Conservation (phyloP, 1,140 invertebrate species). For the Callitettix versicolor region DNA sequence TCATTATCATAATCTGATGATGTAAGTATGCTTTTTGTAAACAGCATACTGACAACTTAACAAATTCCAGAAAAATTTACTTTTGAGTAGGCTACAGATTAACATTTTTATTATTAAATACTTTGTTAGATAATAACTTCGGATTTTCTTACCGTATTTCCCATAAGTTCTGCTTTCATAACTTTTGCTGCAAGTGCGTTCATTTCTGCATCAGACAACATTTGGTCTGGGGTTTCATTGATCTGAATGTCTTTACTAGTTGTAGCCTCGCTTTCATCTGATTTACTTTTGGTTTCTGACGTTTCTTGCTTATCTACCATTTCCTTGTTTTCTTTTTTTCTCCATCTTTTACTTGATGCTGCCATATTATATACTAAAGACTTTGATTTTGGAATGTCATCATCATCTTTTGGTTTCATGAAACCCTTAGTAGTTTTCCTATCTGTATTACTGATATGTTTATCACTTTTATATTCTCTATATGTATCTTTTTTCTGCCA, state of each 20-base stretch:
- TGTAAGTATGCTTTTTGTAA: no score
- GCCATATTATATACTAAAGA: not conserved
- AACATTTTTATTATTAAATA: no score
- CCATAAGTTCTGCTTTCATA: slow-evolving; percentile 83
- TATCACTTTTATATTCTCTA: slow-evolving; percentile 4
- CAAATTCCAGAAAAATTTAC: no score
- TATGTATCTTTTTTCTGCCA: not conserved
- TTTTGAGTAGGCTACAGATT: no score
- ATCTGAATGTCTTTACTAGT: slow-evolving; percentile 9
- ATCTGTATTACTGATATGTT: not conserved
- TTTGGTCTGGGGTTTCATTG: slow-evolving; percentile 21
- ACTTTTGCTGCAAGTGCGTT: slow-evolving; percentile 75
- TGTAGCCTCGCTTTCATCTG: not conserved
- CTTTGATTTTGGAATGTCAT: not conserved
- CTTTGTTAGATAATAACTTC: no score
- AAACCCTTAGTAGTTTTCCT: slow-evolving; percentile 1
- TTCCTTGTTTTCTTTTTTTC: not conserved
- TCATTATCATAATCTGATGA: no score
- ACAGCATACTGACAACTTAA: no score
- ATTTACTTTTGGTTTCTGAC: slow-evolving; percentile 7
- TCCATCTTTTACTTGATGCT: not conserved
- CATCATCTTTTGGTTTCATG: not conserved
- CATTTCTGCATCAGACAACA: slow-evolving; percentile 29
- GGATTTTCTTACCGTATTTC: slow-evolving; percentile 56
- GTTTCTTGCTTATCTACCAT: not conserved